Base-by-base conservation (phyloP, 2,113 vertebrate species). In the Clarias gariepinus region DNA sequence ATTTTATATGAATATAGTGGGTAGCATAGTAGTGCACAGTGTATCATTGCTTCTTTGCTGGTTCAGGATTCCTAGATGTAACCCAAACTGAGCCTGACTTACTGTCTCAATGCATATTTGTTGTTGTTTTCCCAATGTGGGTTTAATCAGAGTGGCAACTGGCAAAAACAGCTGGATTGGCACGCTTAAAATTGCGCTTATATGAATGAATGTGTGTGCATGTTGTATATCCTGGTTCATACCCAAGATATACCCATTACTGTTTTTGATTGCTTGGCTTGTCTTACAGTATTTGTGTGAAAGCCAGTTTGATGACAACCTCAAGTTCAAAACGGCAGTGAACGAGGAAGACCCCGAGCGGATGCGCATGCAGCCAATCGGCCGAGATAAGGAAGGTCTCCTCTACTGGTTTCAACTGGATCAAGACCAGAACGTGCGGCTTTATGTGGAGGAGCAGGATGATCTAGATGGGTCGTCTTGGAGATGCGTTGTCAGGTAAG, bases 271-370 rank as follows among this genome's bases (percentile, higher is more conserved):
- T 84, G 66, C 91, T 90, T 91, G 25, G 89, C 80, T 47, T 15
- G 16, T 53, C 63, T 85, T 47, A 7, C 89, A 99, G 98, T 98
- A 98, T 92, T 96, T 99, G 89, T 99, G 98, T 0, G 98, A 99
- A 93, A 97, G 97, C 93, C 98, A 99, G 93, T 99, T 99, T 91
- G 98, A 99, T 69, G 98, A 99, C 92, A 99, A 99, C 96, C 93
- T 99, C 0, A 99, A 99, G 93, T 99, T 99, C 90, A 99, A 99
- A 92, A 97, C 94, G 30, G 95, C 95, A 12, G 96, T 99, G 86
- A 99, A 99, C 0, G 98, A 99, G 87, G 98, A 99, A 88, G 98
- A 99, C 76, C 97, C 97, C 0, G 98, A 99, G 9, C 95, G 95
- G 87, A 99, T 99, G 98, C 97, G 98, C 2, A 92, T 99, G 28